Base-by-base conservation (phyloP, 2,888 invertebrate genomes). In the Andrena marginata region DNA sequence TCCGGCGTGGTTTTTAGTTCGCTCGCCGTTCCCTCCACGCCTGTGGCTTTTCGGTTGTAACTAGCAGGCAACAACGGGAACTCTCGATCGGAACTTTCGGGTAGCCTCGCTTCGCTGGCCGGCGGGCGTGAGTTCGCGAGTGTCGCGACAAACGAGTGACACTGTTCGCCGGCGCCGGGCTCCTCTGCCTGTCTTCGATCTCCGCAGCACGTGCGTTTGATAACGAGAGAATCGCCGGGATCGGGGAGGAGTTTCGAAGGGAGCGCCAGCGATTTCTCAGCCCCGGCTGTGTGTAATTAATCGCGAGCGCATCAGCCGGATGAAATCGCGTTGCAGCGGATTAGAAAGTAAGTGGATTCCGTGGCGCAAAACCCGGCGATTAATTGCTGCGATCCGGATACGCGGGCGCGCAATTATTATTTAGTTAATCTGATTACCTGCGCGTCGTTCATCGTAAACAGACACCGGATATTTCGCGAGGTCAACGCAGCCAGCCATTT, bases 341-440 rank as follows among this genome's bases (percentile, higher is more conserved):
- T 72, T 72, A 72, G 71, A 72, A 72, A 80, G 49, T 73, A 75
- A 73, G 63, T 64, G 78, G 54, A 78, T 76, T 20, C 31, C 23
- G 23, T 59, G 31, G 35, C n/a, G 29, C 42, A 65, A 62, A 65
- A 42, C 62, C 10, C 8, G 3, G 51, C 42, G 51, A 80, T 80
- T 80, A 72, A 80, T 80, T 48, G 29, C n/a, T 7, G 33, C 48
- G 31, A 56, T 16, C 8, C 13, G 63, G 5, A 10, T 48, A 8
- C 35, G 20, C 4, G 35, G 33, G 6, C n/a, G 8, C 16, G 4
- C 48, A 42, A 80, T 80, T 71, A 80, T 80, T 71, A 72, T 71
- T 71, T 62, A 72, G 72, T 65, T 60, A 80, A 80, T 80, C 70
- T 42, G 70, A 80, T 80, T 71, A 80, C 16, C 26, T 5, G 54